Percentiles rank a stretch among this genome's conserved stretches.
Conservation (phyloP, 2,797 vertebrate genomes). For the Diplodus puntazzo region DNA sequence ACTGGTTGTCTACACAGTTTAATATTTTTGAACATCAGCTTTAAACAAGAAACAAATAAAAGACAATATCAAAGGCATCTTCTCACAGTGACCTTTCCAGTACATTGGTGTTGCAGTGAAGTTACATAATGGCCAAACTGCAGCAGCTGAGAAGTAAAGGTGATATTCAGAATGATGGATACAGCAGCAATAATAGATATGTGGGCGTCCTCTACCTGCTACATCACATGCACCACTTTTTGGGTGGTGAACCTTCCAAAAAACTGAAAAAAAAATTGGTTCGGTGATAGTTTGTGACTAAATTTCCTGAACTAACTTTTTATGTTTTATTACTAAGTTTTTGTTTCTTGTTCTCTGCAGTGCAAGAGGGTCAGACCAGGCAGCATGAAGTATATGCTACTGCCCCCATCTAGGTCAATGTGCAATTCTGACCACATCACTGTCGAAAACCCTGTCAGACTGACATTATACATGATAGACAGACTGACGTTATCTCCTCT, state of each 20-base stretch:
- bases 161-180: constrained; percentile 11
- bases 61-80: not conserved
- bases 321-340: constrained; percentile 72
- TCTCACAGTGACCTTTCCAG: not conserved
- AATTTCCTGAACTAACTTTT: constrained; percentile 59
- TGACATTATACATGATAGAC: constrained; percentile 25
- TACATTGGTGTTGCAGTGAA: not conserved
- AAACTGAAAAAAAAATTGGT: constrained; percentile 18
- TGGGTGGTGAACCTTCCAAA: not conserved
- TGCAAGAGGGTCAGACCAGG: constrained; percentile 59
- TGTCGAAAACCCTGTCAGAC: constrained; percentile 27
- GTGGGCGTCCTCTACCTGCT: constrained; percentile 57
- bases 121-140: not conserved
- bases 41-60: not conserved
- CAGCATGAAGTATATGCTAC: constrained; percentile 39
- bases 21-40: not conserved
- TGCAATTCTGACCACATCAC: constrained; percentile 44
- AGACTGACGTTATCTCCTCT: constrained; percentile 35
- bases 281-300: constrained; percentile 26
- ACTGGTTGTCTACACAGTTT: not conserved
- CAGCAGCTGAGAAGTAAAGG: not conserved
- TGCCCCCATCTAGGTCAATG: constrained; percentile 51
- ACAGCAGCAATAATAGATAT: constrained; percentile 47
- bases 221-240: constrained; percentile 47
- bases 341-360: constrained; percentile 50